Evolutionary conservation across 2,113 vertebrate species (phyloP).

Genomic region (Apeltes quadracus): DNA sequence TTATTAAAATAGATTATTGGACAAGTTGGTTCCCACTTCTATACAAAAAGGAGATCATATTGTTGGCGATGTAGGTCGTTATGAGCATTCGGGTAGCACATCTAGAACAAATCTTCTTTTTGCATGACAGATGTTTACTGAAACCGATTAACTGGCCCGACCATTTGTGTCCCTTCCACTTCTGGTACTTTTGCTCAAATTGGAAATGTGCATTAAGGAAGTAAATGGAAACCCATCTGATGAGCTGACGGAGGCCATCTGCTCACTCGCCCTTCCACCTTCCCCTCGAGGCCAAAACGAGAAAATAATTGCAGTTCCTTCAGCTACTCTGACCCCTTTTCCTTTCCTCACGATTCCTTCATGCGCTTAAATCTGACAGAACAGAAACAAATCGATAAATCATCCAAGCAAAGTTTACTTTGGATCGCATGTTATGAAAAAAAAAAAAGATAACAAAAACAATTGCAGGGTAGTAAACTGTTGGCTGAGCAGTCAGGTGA

Average conservation of each 20-base stretch:
- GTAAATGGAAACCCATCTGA: background rate
- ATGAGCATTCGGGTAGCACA: too few species aligned
- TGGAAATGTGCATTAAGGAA: background rate
- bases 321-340: slow-evolving; percentile 36
- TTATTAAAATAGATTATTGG: background rate
- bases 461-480: slow-evolving; percentile 29
- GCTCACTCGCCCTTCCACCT: slow-evolving; percentile 41
- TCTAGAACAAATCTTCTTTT: background rate
- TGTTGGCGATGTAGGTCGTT: too few species aligned
- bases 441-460: slow-evolving; percentile 17
- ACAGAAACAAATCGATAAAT: slow-evolving; percentile 52
- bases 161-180: background rate
- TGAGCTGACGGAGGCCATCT: slow-evolving; percentile 24
- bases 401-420: slow-evolving; percentile 32
- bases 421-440: slow-evolving; percentile 35
- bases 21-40: background rate
- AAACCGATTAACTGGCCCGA: too few species aligned
- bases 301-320: slow-evolving; percentile 45
- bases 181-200: background rate
- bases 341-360: slow-evolving; percentile 12
- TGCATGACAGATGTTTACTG: too few species aligned
- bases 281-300: slow-evolving; percentile 33
- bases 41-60: slow-evolving; percentile 1
- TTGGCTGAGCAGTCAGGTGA: slow-evolving; percentile 51
- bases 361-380: slow-evolving; percentile 29